Evolutionary conservation across 2,797 vertebrate genomes (phyloP), one percentile per base, ranked within the genome.

Genomic region (Sebastes diploproa): DNA sequence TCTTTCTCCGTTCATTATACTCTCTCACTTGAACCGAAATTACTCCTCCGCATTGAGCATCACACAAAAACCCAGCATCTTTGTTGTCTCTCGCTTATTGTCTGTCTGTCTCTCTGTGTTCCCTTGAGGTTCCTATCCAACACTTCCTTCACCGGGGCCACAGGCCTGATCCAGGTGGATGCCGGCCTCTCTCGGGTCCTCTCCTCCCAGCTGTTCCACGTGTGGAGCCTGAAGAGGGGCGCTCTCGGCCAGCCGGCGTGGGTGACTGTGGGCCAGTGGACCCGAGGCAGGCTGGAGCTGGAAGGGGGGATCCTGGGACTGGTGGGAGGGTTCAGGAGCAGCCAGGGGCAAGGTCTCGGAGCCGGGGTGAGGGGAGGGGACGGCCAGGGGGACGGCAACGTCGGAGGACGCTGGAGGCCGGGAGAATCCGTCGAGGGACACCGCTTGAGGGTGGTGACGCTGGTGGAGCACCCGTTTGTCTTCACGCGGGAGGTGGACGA

Each of bases 391-490:
- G 94, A 94, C 2, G 52, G 81, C 10, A 62, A 75, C 12, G 3
- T 9, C 1, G 92, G 89, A 42, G 94, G 90, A 7, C 92, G 93
- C 46, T 96, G 96, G 96, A 94, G 95, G 65, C 91, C 93, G 0
- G 95, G 95, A 4, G 83, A 95, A 2, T 89, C 95, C 0, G 93
- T 95, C 1, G 94, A 93, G 23, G 94, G 72, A 2, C 78, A 85
- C 25, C 96, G 93, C 63, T 94, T 99, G 60, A 94, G 97, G 1
- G 98, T 99, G 88, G 98, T 99, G 73, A 99, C 98, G 0, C 82
- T 99, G 83, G 97, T 98, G 88, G 98, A 99, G 61, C 97, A 98
- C n/a, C 98, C 98, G 0, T 99, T 99, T 1, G 97, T 99, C 75
- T 98, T 99, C 80, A 96, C 97, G 0, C 94, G 97, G 2, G 97